Percentiles rank a stretch among this genome's conserved stretches.
These are phyloP conservation scores for Drosophila barbarae DNA, from an alignment of 2,888 invertebrate species.

Conservation along the genomic window DNA sequence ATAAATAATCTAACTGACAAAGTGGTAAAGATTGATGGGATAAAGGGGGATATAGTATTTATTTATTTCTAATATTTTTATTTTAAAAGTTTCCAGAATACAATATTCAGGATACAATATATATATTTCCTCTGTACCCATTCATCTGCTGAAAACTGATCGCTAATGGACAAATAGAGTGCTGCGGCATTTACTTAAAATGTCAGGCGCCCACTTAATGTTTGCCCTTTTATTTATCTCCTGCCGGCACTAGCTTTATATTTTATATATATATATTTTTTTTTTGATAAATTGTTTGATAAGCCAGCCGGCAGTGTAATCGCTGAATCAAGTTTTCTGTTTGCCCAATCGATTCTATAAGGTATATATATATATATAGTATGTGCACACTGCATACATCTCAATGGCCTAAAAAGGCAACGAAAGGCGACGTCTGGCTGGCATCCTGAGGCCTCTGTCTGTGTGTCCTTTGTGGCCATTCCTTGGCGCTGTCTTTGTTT, in stretches of 20 bases:
- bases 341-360: constrained; percentile 17
- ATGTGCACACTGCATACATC: constrained; percentile 8
- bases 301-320: background rate
- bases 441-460: background rate
- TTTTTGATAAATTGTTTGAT: constrained; percentile 23
- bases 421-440: constrained; percentile 10
- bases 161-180: constrained; percentile 10
- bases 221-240: constrained; percentile 5
- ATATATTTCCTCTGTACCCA: background rate
- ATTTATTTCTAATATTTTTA: too few relatives aligned
- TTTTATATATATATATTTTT: background rate
- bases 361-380: background rate
- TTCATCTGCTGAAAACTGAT: background rate
- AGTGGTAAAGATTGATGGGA: constrained; percentile 8
- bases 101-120: too few relatives aligned
- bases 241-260: background rate
- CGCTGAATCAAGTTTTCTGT: constrained; percentile 10
- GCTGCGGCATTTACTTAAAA: constrained; percentile 6
- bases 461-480: constrained; percentile 32
- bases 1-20: constrained; percentile 10
- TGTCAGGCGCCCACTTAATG: constrained; percentile 5
- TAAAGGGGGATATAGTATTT: background rate
- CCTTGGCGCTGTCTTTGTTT: constrained; percentile 25
- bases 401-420: constrained; percentile 12
- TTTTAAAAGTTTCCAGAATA: too few relatives aligned